Conservation (phyloP, 2,888 invertebrate genomes). For the Oxystoma pomonae region DNA sequence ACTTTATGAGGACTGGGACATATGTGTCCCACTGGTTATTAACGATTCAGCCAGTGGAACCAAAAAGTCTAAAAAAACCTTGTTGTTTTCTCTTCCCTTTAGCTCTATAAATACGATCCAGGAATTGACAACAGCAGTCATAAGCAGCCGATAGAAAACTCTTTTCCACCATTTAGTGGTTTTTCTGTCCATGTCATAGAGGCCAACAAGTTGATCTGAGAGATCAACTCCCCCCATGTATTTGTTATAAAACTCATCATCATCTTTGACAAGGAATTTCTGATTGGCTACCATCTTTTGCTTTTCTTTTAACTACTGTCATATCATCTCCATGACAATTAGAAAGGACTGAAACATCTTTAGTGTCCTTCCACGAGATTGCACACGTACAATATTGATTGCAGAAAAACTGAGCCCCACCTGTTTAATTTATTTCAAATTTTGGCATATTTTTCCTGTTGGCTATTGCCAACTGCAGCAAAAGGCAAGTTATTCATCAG, state of each 20-base stretch:
- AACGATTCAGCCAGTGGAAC: no score
- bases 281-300: slow-evolving; percentile 31
- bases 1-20: no score
- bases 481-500: no score
- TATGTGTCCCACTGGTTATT: no score
- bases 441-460: no score
- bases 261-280: slow-evolving; percentile 26
- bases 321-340: slow-evolving; percentile 29
- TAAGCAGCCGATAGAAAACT: slow-evolving; percentile 1
- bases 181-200: slow-evolving; percentile 10
- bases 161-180: slow-evolving; percentile 8
- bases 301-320: slow-evolving; percentile 23
- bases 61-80: no score
- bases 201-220: neutral
- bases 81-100: no score
- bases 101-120: no score
- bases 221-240: slow-evolving; percentile 8
- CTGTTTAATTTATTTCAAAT: no score
- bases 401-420: no score
- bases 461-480: no score
- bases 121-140: slow-evolving; percentile 28
- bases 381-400: no score
- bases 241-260: slow-evolving; percentile 23
- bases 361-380: slow-evolving; percentile 35
- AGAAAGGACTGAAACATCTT: slow-evolving; percentile 31